Base-by-base conservation (phyloP, 2,888 invertebrate genomes). In the Leucophora obtusa region DNA sequence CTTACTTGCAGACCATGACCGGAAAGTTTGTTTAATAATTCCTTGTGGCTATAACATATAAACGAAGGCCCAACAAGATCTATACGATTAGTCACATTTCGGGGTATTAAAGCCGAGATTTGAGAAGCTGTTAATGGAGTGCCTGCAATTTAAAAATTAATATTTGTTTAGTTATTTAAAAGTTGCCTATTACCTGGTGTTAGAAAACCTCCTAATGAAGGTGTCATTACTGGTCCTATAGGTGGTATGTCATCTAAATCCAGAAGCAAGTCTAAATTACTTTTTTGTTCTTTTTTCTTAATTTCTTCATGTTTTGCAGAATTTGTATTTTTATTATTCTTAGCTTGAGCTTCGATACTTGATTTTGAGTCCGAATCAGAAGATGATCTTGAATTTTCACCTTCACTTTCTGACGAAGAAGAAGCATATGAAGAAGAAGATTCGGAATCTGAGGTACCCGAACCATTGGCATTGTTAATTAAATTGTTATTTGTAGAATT, bases 211-310 rank as follows among this genome's bases (percentile, higher is more conserved):
- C 96, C 96, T 43, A 94, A 91, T 0, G 96, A 96, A 80, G 96
- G 96, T 38, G 96, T 96, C 93, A 96, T 94, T 38, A 91, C 86
- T 7, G 89, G 88, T 1, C 88, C 89, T 11, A 95, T 93, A 59
- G 96, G 95, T 50, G 94, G 93, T 72, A 93, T 93, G 87, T 93
- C 93, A 87, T 95, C 96, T 83, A 98, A 91, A 87, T 97, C 97
- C 50, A 98, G 89, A 10, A 98, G 91, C 15, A 97, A 91, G 89
- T 97, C 97, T 82, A 96, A 90, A 90, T 96, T 96, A 6, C 94
- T 91, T 87, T 93, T 92, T 56, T 73, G 60, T 50, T 83, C 74
- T 2, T 79, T 78, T 59, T 75, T 53, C 17, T 82, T 38, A 9
- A 6, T 63, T 17, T 15, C 17, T 5, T 54, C 63, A 8, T 53